Conservation (phyloP, 2,888 invertebrate species). For the Spodoptera exigua region DNA sequence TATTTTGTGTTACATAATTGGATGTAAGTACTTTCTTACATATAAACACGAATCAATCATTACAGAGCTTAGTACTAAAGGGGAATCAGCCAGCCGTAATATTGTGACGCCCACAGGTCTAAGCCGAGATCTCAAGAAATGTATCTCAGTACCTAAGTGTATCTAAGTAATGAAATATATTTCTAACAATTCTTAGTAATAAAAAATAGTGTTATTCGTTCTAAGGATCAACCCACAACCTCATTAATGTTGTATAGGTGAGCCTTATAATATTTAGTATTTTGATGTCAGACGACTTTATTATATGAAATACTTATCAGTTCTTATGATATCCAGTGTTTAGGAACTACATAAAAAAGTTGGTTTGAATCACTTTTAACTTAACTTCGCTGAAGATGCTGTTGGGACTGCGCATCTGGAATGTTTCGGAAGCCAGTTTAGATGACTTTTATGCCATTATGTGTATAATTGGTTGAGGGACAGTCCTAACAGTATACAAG, state of each 20-base stretch:
- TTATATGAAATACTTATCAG: conserved; percentile 4
- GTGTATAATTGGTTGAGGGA: too few relatives aligned
- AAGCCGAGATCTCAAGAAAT: neutral
- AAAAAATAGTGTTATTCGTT: neutral
- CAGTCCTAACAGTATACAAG: too few relatives aligned
- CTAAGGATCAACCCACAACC: neutral
- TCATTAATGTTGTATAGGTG: conserved; percentile 9
- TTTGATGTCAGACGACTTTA: conserved; percentile 1
- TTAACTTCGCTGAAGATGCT: too few relatives aligned
- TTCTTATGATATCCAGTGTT: neutral
- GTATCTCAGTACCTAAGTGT: too few relatives aligned
- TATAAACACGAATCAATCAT: neutral
- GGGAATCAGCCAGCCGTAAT: conserved; percentile 11
- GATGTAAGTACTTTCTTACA: too few relatives aligned
- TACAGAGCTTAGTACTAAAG: neutral
- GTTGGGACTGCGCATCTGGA: too few relatives aligned
- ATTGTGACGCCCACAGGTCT: conserved; percentile 14
- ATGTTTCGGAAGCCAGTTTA: too few relatives aligned
- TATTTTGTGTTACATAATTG: too few relatives aligned
- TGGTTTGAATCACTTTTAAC: too few relatives aligned
- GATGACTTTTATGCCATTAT: too few relatives aligned
- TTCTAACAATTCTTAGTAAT: too few relatives aligned
- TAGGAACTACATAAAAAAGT: neutral
- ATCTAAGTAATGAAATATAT: too few relatives aligned
- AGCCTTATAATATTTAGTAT: neutral